phyloP scores from a whole-genome alignment of 1,140 invertebrate genomes.

The Plutomurus gul region DNA sequence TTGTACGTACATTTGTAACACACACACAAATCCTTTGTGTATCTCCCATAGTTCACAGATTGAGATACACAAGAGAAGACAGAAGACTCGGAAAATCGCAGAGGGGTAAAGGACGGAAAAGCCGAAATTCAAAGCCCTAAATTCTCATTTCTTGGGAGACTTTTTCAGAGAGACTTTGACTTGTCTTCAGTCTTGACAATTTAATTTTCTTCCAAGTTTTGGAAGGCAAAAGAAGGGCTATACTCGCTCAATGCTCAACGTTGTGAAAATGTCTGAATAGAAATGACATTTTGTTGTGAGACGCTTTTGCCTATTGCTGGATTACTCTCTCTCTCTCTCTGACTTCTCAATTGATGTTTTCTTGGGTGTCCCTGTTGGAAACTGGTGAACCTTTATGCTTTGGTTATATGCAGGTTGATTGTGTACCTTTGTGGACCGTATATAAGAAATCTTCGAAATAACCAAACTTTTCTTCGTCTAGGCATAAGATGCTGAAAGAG shows the following conservation, averaged over 20 bases:
- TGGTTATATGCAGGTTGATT: no score
- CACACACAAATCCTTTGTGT: constrained; percentile 4
- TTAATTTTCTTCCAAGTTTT: neutral
- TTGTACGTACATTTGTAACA: neutral
- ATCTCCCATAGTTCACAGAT: neutral
- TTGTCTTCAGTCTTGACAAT: neutral
- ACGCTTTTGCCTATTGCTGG: constrained; percentile 1
- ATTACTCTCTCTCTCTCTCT: neutral
- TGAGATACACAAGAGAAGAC: neutral
- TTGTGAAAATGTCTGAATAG: neutral
- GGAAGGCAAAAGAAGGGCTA: neutral
- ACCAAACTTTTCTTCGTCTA: no score
- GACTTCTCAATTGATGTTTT: neutral
- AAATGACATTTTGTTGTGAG: constrained; percentile 31
- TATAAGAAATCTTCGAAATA: no score
- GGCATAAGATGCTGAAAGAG: no score
- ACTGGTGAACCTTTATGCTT: neutral
- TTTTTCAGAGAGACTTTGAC: neutral
- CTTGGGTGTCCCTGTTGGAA: constrained; percentile 36
- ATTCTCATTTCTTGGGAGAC: constrained; percentile 11
- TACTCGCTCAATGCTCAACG: neutral
- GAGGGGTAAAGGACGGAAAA: neutral
- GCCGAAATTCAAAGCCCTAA: constrained; percentile 26
- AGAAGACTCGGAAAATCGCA: neutral
- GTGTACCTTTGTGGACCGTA: no score